phyloP scores from a whole-genome alignment of 2,888 invertebrate species.

The Caenorhabditis sp. region DNA sequence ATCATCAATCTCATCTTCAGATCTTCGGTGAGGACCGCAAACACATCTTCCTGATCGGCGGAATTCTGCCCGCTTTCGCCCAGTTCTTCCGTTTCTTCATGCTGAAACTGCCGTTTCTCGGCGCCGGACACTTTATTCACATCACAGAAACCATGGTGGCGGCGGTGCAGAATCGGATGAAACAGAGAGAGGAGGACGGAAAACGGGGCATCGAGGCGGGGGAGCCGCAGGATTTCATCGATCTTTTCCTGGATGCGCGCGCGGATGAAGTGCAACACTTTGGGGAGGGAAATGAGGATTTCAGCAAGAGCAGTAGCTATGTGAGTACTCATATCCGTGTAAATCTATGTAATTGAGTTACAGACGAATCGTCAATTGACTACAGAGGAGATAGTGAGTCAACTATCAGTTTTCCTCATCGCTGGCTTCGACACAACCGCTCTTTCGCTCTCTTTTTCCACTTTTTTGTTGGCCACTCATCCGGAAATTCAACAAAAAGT shows the following conservation, averaged over 20 bases:
- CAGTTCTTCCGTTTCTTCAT: not conserved
- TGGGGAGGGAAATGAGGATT: slow-evolving; percentile 26
- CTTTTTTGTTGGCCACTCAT: slow-evolving; percentile 80
- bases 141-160: slow-evolving; percentile 6
- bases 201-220: slow-evolving; percentile 37
- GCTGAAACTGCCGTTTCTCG: not conserved
- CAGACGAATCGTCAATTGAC: slow-evolving; percentile 41
- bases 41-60: not conserved
- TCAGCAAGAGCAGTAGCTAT: slow-evolving; percentile 17
- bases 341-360: not conserved
- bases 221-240: slow-evolving; percentile 66
- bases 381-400: slow-evolving; percentile 76
- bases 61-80: not conserved
- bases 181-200: slow-evolving; percentile 46
- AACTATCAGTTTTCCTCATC: slow-evolving; percentile 80
- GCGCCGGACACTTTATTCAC: not conserved
- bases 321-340: slow-evolving; percentile 27
- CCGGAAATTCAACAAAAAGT: slow-evolving; percentile 67
- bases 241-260: slow-evolving; percentile 67
- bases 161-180: slow-evolving; percentile 49
- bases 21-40: slow-evolving; percentile 21
- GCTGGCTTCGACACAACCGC: slow-evolving; percentile 82
- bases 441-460: slow-evolving; percentile 80
- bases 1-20: not conserved
- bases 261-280: slow-evolving; percentile 52